Base-by-base conservation (phyloP, 2,888 invertebrate genomes). In the Merodon equestris region DNA sequence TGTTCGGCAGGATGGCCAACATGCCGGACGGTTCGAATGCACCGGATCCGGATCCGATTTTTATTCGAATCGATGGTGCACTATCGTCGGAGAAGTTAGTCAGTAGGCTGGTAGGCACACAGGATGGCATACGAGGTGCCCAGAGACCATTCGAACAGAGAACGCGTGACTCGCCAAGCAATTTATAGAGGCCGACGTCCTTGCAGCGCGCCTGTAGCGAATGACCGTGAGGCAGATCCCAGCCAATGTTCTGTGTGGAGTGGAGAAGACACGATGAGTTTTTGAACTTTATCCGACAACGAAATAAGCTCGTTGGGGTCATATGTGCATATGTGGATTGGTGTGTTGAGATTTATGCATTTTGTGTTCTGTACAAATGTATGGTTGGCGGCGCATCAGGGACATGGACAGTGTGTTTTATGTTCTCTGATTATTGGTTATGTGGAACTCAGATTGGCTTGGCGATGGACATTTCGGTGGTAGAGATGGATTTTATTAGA, bases 1-100 rank as follows among this genome's bases (percentile, higher is more conserved):
- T 88, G 82, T 94, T 95, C 0, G 96, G 96, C 84, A 92, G 94
- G 45, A 96, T 94, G 19, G 94, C 94, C 76, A 96, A 88, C 82
- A 94, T 93, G 10, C 96, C 96, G 0, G 93, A 92, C 0, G 94
- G 93, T 84, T 94, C 95, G 58, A 95, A 94, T 2, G 94, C 93
- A 15, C 94, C 95, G 0, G 95, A 95, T 0, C 96, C 96, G 45
- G 93, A 92, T 12, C 94, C 92, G 72, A 95, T 91, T 83, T 93
- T 92, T 84, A 94, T 93, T 61, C 94, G 91, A 77, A 96, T 93
- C 10, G 95, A 94, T 4, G 96, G 96, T 0, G 96, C 95, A 42
- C 94, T 94, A 84, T 95, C 94, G 83, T 95, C 96, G 84, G 96
- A 95, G 88, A 95, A 96, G 89, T 96, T 96, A 44, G 95, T 95